Base-by-base conservation (phyloP, 2,888 invertebrate species). In the Rhagonycha fulva region DNA sequence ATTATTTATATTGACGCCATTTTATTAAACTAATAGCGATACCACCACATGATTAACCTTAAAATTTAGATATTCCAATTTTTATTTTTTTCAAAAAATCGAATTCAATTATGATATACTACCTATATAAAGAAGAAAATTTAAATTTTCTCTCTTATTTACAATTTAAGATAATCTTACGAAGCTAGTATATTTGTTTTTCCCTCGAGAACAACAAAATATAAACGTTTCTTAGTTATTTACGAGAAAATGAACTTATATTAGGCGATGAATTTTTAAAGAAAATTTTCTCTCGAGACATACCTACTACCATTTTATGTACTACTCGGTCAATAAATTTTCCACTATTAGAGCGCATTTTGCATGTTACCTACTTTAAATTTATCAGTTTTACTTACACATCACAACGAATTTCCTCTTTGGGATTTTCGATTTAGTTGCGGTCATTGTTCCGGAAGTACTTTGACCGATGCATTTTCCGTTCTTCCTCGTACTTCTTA, bases 371-470 rank as follows among this genome's bases (percentile, higher is more conserved):
- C 47, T 47, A 47, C n/a, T n/a, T n/a, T 7, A 32, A 47, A n/a
- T 47, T 47, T 47, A 47, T 47, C 47, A n/a, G 32, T 32, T 5
- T 5, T 12, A 32, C 4, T n/a, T 32, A 47, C 47, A 47, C 47
- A 47, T 70, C 72, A 70, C 28, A 23, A 14, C 14, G 72, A 75
- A 72, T 71, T 76, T 74, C 73, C 74, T 76, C 70, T 76, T 73
- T 72, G 74, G 71, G 69, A 76, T 71, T 77, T 76, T 76, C 60
- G 62, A 69, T 74, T 66, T 32, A 74, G 63, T 76, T 81, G 81
- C 82, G 82, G 82, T 82, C 82, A 78, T 79, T 80, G 82, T 81
- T 75, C 82, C 81, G 81, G 81, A 82, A 82, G 80, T 77, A 80
- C 72, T 77, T 77, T 75, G 78, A 78, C 78, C 80, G 78, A 80